These are phyloP conservation scores for Actinia equina DNA, from an alignment of 64 coral and sea anemone genomes.

Conservation along the genomic window DNA sequence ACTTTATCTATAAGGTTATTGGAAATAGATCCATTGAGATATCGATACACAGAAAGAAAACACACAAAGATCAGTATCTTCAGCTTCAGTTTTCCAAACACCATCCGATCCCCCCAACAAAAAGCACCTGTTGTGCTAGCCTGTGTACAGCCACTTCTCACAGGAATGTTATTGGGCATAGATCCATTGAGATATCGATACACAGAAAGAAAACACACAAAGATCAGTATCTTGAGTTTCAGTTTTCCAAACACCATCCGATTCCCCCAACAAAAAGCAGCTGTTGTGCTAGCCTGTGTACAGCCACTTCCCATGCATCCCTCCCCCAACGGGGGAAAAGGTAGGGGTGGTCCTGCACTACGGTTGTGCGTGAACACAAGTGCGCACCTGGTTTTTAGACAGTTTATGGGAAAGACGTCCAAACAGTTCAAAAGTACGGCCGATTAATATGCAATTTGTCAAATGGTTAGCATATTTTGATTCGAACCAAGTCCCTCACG, in stretches of 20 bases:
- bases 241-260: neutral
- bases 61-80: neutral
- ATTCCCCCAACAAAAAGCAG: neutral
- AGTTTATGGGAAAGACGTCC: no score
- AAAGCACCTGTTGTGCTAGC: neutral
- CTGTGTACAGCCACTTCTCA: no score
- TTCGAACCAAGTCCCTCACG: no score
- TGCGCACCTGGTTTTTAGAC: no score
- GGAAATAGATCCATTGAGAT: neutral
- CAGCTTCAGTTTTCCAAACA: neutral
- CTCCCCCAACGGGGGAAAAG: no score
- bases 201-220: neutral
- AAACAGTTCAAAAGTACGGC: no score
- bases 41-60: neutral
- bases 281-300: no score
- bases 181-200: neutral
- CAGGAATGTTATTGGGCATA: neutral
- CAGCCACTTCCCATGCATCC: no score
- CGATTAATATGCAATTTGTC: no score
- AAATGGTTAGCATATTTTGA: no score
- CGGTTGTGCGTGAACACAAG: no score
- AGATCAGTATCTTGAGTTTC: neutral
- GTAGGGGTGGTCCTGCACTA: no score
- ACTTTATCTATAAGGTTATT: neutral
- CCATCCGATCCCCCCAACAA: neutral